Conservation (phyloP, 2,113 vertebrate genomes). For the Marmota flaviventris region DNA sequence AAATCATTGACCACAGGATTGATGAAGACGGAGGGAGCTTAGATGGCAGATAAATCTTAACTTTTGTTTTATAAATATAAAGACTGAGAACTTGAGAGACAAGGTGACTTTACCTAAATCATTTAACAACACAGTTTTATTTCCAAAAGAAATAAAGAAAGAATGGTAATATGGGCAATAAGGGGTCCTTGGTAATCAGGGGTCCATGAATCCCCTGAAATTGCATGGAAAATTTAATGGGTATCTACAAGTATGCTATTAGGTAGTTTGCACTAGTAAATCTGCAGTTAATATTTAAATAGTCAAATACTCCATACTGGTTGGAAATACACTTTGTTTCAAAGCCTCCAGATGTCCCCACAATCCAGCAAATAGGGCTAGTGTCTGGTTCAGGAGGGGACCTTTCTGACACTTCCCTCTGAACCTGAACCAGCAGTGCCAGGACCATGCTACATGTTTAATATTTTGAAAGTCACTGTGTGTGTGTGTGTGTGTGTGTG, state of each 20-base stretch:
- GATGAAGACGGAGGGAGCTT: background rate
- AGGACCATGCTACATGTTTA: background rate
- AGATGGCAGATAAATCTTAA: background rate
- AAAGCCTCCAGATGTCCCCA: background rate
- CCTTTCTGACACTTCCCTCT: background rate
- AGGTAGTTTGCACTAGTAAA: background rate
- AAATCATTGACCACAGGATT: background rate
- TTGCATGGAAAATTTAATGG: background rate
- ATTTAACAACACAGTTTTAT: background rate
- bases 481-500: background rate
- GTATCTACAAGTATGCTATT: background rate
- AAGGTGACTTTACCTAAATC: background rate
- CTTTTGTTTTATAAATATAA: background rate
- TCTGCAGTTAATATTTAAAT: background rate
- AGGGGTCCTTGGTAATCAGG: too few species aligned
- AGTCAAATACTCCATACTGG: background rate
- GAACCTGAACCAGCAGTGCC: background rate
- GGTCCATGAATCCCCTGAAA: background rate
- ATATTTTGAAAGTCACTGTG: background rate
- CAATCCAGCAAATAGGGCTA: background rate
- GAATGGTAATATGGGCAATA: background rate
- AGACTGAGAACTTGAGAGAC: background rate
- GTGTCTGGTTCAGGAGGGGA: background rate
- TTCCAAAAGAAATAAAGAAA: slow-evolving; percentile 48
- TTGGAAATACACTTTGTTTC: background rate